phyloP scores from a whole-genome alignment of 2,113 vertebrate genomes.

The Saguinus imperator region DNA sequence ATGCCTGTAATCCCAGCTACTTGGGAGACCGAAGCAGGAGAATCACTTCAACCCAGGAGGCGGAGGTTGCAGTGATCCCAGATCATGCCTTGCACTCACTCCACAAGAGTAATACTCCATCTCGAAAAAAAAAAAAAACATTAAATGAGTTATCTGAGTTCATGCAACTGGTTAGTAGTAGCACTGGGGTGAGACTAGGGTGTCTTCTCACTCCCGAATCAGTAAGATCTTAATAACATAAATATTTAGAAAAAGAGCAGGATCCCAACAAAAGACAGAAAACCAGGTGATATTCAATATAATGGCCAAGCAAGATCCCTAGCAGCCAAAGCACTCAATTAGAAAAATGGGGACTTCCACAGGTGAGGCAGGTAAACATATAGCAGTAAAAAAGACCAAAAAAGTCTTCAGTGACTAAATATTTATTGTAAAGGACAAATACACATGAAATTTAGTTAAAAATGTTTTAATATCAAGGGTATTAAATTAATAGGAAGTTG shows the following conservation, averaged over 20 bases:
- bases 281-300: not conserved
- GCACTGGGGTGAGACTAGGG: not conserved
- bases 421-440: not conserved
- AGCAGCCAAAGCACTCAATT: not conserved
- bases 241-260: conserved; percentile 8
- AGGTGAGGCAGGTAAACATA: not conserved
- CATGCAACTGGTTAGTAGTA: not conserved
- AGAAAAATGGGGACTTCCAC: not conserved
- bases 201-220: not conserved
- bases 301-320: not conserved
- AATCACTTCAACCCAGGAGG: no score
- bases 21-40: no score
- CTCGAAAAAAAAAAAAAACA: not conserved
- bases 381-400: not conserved
- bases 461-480: not conserved
- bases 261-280: not conserved
- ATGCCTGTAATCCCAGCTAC: no score
- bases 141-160: not conserved
- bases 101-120: no score
- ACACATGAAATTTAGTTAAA: not conserved
- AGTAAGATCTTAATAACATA: not conserved
- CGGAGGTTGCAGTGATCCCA: no score
- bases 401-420: not conserved
- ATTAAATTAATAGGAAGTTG: not conserved
- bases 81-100: no score